These are phyloP conservation scores for Oncorhynchus gorbuscha DNA, from an alignment of 2,113 vertebrate genomes.

Conservation along the genomic window DNA sequence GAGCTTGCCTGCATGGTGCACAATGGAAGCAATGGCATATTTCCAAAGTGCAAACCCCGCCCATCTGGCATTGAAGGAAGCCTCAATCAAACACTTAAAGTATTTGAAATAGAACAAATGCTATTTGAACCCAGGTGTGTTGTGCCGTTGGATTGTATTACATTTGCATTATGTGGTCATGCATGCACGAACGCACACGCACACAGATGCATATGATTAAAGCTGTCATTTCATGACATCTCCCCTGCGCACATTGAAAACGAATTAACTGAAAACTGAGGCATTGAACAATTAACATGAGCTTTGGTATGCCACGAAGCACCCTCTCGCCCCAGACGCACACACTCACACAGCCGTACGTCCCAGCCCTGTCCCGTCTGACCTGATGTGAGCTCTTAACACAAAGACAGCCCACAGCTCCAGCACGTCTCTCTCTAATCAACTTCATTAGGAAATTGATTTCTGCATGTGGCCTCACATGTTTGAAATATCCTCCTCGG, in stretches of 20 bases:
- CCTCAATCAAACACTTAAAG: too few species aligned
- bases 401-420: slow-evolving; percentile 5
- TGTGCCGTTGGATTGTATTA: too few species aligned
- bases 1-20: too few species aligned
- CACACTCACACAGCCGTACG: too few species aligned
- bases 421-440: slow-evolving; percentile 26
- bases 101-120: too few species aligned
- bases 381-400: background rate
- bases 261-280: slow-evolving; percentile 19
- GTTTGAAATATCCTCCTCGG: slow-evolving; percentile 38
- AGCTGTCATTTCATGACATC: slow-evolving; percentile 10
- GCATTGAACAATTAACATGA: slow-evolving; percentile 11
- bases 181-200: background rate
- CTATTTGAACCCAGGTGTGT: too few species aligned
- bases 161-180: too few species aligned
- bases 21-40: too few species aligned
- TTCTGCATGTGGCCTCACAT: slow-evolving; percentile 42
- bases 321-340: too few species aligned
- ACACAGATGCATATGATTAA: background rate
- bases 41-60: too few species aligned
- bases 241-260: slow-evolving; percentile 13
- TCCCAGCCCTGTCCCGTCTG: background rate
- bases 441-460: slow-evolving; percentile 52
- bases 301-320: slow-evolving; percentile 9
- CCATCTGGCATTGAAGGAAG: too few species aligned